Evolutionary conservation across 2,113 vertebrate species (phyloP), one percentile per base, ranked within the genome.

Genomic region (Pogona vitticeps): DNA sequence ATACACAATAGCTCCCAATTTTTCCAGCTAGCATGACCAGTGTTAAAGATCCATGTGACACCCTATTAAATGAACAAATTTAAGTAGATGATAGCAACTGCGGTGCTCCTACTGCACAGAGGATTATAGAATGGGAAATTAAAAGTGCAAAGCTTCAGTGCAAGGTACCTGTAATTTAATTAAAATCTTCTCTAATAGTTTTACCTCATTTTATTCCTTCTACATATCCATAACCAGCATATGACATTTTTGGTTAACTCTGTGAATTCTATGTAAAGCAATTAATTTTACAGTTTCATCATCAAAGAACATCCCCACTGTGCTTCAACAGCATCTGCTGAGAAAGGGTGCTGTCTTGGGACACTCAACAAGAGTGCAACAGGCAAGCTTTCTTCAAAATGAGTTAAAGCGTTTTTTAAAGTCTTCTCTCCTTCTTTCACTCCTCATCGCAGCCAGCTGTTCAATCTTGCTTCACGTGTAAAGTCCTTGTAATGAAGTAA

Each of bases 151-250:
- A n/a, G 15, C n/a, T 71, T 58, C 33, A 61, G 26, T 12, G 1
- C 40, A 83, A 61, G 52, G 70, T 52, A n/a, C n/a, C n/a, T n/a
- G n/a, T 70, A 73, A 20, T 86, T 71, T 36, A 80, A 70, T 68
- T 56, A 56, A 52, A 85, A 58, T 6, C 18, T 71, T 31, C 42
- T 6, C 17, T 8, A 26, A 26, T 56, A 15, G n/a, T 77, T 67
- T 42, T 80, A 67, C 80, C 20, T 80, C 28, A 12, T 20, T 26
- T 38, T 33, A 21, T 36, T 6, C 14, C 28, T 85, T 85, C 23
- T 20, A 78, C 58, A 70, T 5, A 70, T 31, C 26, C 13, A 10
- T 15, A 40, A 56, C 42, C 20, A 78, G 38, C 17, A 52, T 10
- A 3, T 52, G 59, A 58, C 3, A 70, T 85, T 78, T 68, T 78